phyloP scores from a whole-genome alignment of 1,140 invertebrate species.

The Platorchestia sp. region DNA sequence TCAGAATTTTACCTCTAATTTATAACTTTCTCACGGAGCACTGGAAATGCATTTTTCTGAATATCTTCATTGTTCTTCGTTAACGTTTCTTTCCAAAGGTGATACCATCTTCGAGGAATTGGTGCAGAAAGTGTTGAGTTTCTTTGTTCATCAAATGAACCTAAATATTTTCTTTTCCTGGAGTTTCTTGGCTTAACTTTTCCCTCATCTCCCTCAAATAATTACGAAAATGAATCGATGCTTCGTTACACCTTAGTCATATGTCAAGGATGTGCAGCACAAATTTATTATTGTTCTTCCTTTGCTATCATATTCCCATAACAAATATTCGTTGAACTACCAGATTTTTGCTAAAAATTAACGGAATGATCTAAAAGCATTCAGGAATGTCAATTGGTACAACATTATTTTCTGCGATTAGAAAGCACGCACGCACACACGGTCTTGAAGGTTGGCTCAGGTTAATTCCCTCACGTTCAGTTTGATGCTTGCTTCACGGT shows the following conservation, averaged over 20 bases:
- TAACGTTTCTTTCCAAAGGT: background rate
- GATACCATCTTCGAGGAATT: background rate
- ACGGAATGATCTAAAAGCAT: background rate
- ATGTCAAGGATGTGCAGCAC: background rate
- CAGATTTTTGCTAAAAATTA: too few species aligned
- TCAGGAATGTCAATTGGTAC: background rate
- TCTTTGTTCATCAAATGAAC: background rate
- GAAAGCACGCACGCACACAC: too few species aligned
- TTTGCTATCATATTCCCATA: background rate
- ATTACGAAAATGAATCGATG: background rate
- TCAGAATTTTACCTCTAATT: background rate
- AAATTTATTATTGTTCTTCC: background rate
- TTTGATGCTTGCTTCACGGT: too few species aligned
- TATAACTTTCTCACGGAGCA: background rate
- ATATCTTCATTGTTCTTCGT: background rate
- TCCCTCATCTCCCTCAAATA: background rate
- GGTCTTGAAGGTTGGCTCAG: too few species aligned
- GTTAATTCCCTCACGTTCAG: too few species aligned
- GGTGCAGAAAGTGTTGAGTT: background rate
- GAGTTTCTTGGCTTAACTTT: background rate
- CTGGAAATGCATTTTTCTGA: background rate
- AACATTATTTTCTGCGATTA: background rate
- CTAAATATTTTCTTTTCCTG: background rate
- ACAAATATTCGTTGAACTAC: background rate
- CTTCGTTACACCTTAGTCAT: background rate